Evolutionary conservation across 2,797 vertebrate genomes (phyloP).

Genomic region (Rhinoraja longicauda): DNA sequence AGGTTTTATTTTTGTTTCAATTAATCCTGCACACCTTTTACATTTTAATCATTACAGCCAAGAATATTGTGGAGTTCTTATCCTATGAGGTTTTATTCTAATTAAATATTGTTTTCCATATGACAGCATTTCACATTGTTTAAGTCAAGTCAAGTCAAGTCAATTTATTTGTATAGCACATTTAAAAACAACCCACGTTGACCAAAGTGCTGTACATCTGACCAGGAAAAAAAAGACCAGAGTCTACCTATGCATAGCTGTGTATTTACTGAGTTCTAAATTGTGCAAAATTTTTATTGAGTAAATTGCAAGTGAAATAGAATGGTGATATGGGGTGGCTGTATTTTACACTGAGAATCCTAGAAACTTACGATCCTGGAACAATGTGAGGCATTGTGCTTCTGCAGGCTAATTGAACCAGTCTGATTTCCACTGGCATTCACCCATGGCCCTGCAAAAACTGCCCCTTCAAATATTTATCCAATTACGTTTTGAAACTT

Average conservation of each 20-base stretch:
- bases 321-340: not conserved
- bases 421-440: not conserved
- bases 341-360: not conserved
- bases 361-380: not conserved
- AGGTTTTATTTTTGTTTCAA: not conserved
- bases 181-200: no score
- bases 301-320: not conserved
- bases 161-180: no score
- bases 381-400: not conserved
- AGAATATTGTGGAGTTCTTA: not conserved
- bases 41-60: not conserved
- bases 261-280: not conserved
- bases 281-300: not conserved
- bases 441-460: not conserved
- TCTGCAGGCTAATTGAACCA: not conserved
- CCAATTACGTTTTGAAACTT: not conserved
- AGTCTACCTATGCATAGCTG: not conserved
- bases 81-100: not conserved
- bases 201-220: no score
- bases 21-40: not conserved
- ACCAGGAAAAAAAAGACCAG: no score
- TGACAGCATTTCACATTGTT: not conserved
- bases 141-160: no score
- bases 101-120: slow-evolving; percentile 8
- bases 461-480: not conserved